Evolutionary conservation across 2,113 vertebrate genomes (phyloP), one percentile per base, ranked within the genome.

Genomic region (Falcunculus frontatus): DNA sequence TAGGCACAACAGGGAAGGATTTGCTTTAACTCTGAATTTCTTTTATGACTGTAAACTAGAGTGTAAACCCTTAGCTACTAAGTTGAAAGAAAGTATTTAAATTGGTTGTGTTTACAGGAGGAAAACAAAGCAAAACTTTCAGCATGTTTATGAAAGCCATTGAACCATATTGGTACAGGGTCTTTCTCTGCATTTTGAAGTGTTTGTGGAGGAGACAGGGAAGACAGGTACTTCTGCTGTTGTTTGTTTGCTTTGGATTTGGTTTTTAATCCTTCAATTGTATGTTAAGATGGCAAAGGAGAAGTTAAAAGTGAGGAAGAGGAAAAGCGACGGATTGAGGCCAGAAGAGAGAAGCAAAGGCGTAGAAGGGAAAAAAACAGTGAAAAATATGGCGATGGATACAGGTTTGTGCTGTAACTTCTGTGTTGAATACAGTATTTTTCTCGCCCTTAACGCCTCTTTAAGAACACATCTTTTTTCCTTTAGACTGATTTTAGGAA

Each of bases 311-410:
- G 96, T 52, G 98, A 98, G 90, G 98, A 98, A 85, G 98, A 98
- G 94, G 98, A 98, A 95, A 98, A 98, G 94, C 98, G 98, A 16
- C 97, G 98, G 85, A 98, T 98, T 94, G 98, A 98, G 65, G 98
- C 98, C 77, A 97, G 98, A 59, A 97, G 98, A 96, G 98, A 98
- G 81, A 98, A 98, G 63, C 98, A 98, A 70, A 98, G 98, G 56
- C 98, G 98, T 33, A 98, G 98, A 93, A 97, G 98, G 85, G 98
- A 99, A 74, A 99, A 99, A 89, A 99, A 98, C 94, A 98, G 98
- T 93, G 98, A 99, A 93, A 99, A 98, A 90, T 99, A 99, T 0
- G 98, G 98, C 62, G 98, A 98, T 92, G 98, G 98, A 93, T 98
- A 99, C 98, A 98, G 98, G 98, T 99, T 94, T 93, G 98, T 98